Evolutionary conservation across 2,113 vertebrate species (phyloP), one percentile per base, ranked within the genome.

Genomic region (Spermophilus dauricus): DNA sequence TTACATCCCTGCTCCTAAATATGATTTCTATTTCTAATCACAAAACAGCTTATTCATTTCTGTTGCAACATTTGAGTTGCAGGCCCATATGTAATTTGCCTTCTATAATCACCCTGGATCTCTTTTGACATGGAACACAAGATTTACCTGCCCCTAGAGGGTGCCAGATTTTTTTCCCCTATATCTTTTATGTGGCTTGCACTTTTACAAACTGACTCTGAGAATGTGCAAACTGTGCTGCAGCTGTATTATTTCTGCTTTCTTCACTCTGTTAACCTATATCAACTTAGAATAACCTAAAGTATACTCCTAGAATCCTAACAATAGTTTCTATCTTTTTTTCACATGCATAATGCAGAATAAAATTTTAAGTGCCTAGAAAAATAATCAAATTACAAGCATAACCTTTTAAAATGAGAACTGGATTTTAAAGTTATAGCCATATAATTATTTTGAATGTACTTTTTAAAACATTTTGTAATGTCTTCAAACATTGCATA

Each of bases 151-250:
- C 28, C 65, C 90, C 39, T 58, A 75, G 61, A 86, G 89, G 86
- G 34, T 70, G 26, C 56, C 53, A 70, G 61, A 12, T 93, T 97
- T 92, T 84, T 96, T 94, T 95, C 10, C 75, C 63, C 89, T 42
- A 20, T 10, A 58, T 84, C 45, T 17, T 20, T 72, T 70, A 70
- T 34, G 37, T 84, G 30, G 73, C 76, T 97, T 97, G 67, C 32
- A 92, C 90, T 89, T 98, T 95, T 96, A 91, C 32, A 97, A 83
- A 48, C 48, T 90, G 34, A 92, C 20, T 86, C 82, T 63, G 39
- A 94, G 37, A 51, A 95, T 75, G 2, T 39, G 81, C 30, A 84
- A 53, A 6, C 11, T 94, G n/a, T 34, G 17, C 4, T 85, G 32
- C 20, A 63, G 10, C 48, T 95, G 22, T 93, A 45, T 84, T 86